Conservation (phyloP, 2,888 invertebrate species). For the Himalopsyche tibetana region DNA sequence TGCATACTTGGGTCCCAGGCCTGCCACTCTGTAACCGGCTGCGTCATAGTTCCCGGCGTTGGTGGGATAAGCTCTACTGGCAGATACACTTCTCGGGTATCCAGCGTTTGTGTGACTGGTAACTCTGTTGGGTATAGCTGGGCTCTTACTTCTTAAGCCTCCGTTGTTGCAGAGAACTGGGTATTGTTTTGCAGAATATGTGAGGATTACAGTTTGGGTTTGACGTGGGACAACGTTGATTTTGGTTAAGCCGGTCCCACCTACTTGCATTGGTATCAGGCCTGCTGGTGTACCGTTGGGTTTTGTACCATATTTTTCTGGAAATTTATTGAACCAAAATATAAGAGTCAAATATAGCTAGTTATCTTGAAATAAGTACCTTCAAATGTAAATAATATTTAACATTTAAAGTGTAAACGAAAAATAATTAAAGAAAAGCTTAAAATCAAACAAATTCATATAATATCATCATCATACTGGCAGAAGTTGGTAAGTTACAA, state of each 20-base stretch:
- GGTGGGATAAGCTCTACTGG: conserved; percentile 61
- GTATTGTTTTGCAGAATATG: conserved; percentile 74
- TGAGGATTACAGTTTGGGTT: conserved; percentile 74
- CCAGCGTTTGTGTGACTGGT: conserved; percentile 63
- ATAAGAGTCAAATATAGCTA: not conserved
- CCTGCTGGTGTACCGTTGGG: conserved; percentile 67
- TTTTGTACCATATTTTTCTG: conserved; percentile 75
- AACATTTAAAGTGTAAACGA: too few relatives aligned
- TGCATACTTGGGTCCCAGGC: conserved; percentile 77
- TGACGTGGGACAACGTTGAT: conserved; percentile 62
- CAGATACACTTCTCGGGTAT: conserved; percentile 60
- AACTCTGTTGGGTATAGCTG: conserved; percentile 66
- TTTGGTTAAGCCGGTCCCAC: conserved; percentile 66
- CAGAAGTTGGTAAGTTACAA: too few relatives aligned
- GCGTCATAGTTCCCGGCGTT: conserved; percentile 63
- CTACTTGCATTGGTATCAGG: conserved; percentile 68
- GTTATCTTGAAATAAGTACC: too few relatives aligned
- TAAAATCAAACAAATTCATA: too few relatives aligned
- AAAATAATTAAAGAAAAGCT: too few relatives aligned
- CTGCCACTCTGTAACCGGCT: conserved; percentile 63
- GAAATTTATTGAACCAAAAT: conserved; percentile 49
- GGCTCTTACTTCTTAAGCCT: conserved; percentile 64
- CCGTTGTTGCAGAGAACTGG: conserved; percentile 68
- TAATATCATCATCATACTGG: too few relatives aligned
- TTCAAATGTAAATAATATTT: too few relatives aligned